Percentiles rank a stretch among this genome's conserved stretches.
These are phyloP conservation scores for Isurus oxyrinchus DNA, from an alignment of 2,113 vertebrate species.

Conservation along the genomic window DNA sequence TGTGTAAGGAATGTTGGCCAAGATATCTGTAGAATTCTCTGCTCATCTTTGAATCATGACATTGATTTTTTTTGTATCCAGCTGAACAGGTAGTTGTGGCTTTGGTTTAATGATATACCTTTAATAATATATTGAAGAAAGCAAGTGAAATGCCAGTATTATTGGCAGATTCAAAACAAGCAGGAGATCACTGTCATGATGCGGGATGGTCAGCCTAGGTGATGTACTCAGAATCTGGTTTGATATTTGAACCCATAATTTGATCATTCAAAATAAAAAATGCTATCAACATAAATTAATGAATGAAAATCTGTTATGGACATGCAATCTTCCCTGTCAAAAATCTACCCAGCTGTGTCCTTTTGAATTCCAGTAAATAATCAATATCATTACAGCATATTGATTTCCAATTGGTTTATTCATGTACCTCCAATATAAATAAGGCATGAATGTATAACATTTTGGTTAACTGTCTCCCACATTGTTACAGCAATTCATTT, in stretches of 20 bases:
- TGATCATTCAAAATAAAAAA: not conserved
- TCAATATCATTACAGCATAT: not conserved
- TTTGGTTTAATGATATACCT: not conserved
- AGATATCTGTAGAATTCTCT: not conserved
- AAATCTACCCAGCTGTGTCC: not conserved
- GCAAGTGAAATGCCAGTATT: no score
- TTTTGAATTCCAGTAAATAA: slow-evolving; percentile 7
- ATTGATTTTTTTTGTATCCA: not conserved
- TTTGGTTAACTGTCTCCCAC: not conserved
- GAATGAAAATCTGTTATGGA: not conserved
- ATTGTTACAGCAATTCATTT: not conserved
- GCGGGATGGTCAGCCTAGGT: not conserved
- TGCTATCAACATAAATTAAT: not conserved
- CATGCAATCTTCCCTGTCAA: not conserved
- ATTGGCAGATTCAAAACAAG: no score
- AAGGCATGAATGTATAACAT: not conserved
- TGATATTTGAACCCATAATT: not conserved
- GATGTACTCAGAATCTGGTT: not conserved
- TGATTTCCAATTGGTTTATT: not conserved
- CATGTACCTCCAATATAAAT: not conserved
- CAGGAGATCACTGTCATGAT: no score
- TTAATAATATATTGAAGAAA: not conserved
- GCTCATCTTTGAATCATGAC: not conserved
- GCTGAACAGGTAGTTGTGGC: not conserved
- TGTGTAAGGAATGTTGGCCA: not conserved